Percentiles rank a stretch among this genome's conserved stretches.
Conservation (phyloP, 1,140 invertebrate species). For the Limonius californicus region DNA sequence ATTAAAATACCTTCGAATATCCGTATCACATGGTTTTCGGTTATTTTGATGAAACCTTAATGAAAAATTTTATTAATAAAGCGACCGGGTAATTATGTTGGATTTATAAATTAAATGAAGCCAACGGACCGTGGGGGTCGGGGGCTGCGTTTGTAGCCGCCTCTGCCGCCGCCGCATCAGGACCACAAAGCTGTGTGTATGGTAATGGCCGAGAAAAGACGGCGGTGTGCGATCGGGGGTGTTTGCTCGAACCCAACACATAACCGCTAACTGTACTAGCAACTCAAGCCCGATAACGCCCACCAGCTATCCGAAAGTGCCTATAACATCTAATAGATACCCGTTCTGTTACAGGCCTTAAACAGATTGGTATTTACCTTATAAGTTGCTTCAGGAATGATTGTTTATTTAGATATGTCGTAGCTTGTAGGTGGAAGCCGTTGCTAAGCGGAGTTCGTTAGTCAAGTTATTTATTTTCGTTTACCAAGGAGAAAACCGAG, state of each 20-base stretch:
- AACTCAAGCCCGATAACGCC: conserved; percentile 1
- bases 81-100: no score
- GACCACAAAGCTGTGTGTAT: not conserved
- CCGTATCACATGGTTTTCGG: no score
- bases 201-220: not conserved
- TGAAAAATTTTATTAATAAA: no score
- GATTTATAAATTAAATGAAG: no score
- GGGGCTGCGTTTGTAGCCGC: no score
- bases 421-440: not conserved
- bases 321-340: not conserved
- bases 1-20: no score
- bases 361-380: not conserved
- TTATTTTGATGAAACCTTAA: no score
- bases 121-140: no score
- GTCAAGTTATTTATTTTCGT: no score
- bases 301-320: not conserved
- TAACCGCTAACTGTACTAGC: not conserved
- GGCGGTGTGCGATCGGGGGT: not conserved
- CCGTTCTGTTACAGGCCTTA: not conserved
- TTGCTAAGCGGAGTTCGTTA: not conserved
- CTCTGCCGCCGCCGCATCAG: not conserved
- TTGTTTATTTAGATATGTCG: not conserved
- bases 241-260: not conserved
- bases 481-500: no score
- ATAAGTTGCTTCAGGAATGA: not conserved